Evolutionary conservation across 2,797 vertebrate genomes (phyloP).

Genomic region (Triplophysa bombifrons): DNA sequence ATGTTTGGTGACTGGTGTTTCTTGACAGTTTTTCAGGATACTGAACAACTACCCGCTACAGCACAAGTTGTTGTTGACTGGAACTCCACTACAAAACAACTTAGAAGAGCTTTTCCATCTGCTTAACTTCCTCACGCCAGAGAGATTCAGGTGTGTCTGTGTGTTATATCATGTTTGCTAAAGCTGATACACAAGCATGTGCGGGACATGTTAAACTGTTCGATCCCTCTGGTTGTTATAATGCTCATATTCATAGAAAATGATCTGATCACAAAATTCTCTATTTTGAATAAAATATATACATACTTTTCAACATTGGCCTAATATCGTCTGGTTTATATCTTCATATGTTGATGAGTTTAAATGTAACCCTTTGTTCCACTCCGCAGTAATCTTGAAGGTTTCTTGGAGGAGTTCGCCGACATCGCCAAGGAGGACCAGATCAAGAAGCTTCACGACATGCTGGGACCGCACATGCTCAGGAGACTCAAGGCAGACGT

Average conservation of each 20-base stretch:
- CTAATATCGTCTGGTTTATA: not conserved
- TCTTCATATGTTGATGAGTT: not conserved
- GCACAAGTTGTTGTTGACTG: slow-evolving; percentile 94
- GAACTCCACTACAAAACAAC: slow-evolving; percentile 97
- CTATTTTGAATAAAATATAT: too few species aligned
- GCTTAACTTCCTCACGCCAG: slow-evolving; percentile 95
- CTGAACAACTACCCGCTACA: slow-evolving; percentile 95
- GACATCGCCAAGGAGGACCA: slow-evolving; percentile 99
- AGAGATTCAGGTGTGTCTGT: slow-evolving; percentile 89
- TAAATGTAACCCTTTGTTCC: not conserved
- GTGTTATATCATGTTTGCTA: not conserved
- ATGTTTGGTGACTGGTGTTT: slow-evolving; percentile 4
- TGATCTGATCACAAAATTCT: too few species aligned
- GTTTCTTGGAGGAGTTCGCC: slow-evolving; percentile 96
- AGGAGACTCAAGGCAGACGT: slow-evolving; percentile 96
- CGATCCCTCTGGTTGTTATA: too few species aligned
- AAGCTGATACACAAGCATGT: too few species aligned
- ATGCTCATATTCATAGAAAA: too few species aligned
- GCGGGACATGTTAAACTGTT: too few species aligned
- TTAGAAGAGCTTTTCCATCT: slow-evolving; percentile 96
- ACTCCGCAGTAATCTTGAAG: slow-evolving; percentile 88
- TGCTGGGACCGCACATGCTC: slow-evolving; percentile 98
- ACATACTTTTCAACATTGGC: too few species aligned
- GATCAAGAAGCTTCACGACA: slow-evolving; percentile 98
- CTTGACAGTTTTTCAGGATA: slow-evolving; percentile 90